Percentiles rank a stretch among this genome's conserved stretches.
These are phyloP conservation scores for Dasypogon diadema DNA, from an alignment of 2,888 invertebrate genomes.

Conservation along the genomic window DNA sequence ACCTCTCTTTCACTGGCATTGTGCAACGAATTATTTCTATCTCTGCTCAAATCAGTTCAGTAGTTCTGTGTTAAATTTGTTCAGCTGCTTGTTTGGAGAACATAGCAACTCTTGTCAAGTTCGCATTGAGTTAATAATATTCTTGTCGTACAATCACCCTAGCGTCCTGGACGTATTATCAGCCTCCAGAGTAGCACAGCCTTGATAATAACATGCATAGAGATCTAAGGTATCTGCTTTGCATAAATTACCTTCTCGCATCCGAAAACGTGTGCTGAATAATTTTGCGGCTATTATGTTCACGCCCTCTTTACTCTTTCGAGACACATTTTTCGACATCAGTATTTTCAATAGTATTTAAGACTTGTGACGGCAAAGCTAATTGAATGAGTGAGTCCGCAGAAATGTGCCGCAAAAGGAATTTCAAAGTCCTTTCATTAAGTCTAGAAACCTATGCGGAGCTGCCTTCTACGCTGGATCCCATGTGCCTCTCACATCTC, in stretches of 20 bases:
- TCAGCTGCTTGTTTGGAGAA: too few species aligned
- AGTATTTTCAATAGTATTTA: constrained; percentile 9
- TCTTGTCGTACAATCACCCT: background rate
- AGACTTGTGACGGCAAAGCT: constrained; percentile 24
- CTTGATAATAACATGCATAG: constrained; percentile 3
- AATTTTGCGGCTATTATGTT: constrained; percentile 6
- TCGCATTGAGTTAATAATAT: constrained; percentile 16
- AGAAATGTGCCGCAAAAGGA: constrained; percentile 42
- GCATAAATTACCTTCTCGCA: constrained; percentile 26
- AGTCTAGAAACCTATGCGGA: background rate
- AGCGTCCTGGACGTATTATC: background rate
- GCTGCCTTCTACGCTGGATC: background rate
- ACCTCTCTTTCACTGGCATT: too few species aligned
- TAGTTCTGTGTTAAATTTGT: too few species aligned
- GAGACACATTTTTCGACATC: background rate
- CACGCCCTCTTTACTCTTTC: background rate
- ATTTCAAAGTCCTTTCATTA: constrained; percentile 28
- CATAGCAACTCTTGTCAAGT: background rate
- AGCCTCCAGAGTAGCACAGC: background rate
- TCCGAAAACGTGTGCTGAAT: constrained; percentile 15
- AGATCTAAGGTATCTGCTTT: constrained; percentile 34
- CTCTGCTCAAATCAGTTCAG: too few species aligned
- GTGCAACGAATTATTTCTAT: too few species aligned
- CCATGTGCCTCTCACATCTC: background rate
- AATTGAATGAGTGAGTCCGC: constrained; percentile 48